A percentile compares a stretch with the other conserved stretches of the same genome.
Evolutionary conservation across 2,888 invertebrate species (phyloP).

Genomic region (Thumatha senex): DNA sequence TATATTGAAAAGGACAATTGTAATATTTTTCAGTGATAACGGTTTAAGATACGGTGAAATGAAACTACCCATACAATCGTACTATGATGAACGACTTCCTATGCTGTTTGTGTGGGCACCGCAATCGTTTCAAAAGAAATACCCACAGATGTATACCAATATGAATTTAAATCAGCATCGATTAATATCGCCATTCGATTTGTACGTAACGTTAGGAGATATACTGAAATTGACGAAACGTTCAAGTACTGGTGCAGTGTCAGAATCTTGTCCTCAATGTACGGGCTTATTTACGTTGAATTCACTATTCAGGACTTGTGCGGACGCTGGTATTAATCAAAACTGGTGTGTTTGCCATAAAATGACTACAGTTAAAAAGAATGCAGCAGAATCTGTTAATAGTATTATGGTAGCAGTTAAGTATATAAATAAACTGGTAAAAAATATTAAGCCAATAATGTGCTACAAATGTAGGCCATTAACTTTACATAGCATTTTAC

Average conservation of each 20-base stretch:
- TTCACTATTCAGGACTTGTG: constrained; percentile 84
- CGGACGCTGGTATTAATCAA: constrained; percentile 85
- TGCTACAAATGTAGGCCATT: constrained; percentile 77
- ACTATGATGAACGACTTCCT: constrained; percentile 90
- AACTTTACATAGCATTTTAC: constrained; percentile 70
- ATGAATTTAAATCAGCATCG: constrained; percentile 85
- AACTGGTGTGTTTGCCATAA: constrained; percentile 89
- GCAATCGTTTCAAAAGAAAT: constrained; percentile 77
- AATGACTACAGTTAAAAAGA: constrained; percentile 44
- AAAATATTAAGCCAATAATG: constrained; percentile 42
- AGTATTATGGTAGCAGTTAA: constrained; percentile 71
- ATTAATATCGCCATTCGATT: constrained; percentile 89
- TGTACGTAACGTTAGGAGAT: constrained; percentile 87
- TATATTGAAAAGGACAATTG: constrained; percentile 85
- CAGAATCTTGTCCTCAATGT: constrained; percentile 85
- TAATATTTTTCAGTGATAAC: constrained; percentile 90
- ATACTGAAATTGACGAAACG: constrained; percentile 72
- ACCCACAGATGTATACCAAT: constrained; percentile 81
- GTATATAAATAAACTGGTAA: constrained; percentile 43
- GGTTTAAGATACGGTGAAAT: constrained; percentile 89
- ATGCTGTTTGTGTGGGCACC: constrained; percentile 89
- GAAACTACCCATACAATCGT: constrained; percentile 87
- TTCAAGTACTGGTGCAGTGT: constrained; percentile 49
- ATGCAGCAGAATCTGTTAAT: constrained; percentile 61
- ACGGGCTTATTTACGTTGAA: constrained; percentile 84